Conservation (phyloP, 1,140 invertebrate species). For the Arctopsyche grandis region DNA sequence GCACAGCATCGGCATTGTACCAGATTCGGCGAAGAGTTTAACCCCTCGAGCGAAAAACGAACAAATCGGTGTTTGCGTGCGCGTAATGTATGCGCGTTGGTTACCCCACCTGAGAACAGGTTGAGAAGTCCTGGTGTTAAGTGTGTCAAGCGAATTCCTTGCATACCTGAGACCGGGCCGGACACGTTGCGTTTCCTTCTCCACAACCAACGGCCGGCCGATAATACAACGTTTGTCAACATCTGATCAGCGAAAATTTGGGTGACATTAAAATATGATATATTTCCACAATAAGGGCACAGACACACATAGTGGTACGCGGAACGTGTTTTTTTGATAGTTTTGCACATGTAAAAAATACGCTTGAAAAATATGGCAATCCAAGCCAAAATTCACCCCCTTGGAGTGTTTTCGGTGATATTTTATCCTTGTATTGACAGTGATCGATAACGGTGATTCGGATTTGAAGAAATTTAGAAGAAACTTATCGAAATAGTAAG, state of each 20-base stretch:
- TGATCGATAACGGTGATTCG: too few species aligned
- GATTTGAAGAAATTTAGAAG: too few species aligned
- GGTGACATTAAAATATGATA: background rate
- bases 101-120: background rate
- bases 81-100: background rate
- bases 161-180: conserved; percentile 26
- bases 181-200: conserved; percentile 41
- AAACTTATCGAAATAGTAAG: too few species aligned
- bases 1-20: background rate
- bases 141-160: conserved; percentile 44
- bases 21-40: background rate
- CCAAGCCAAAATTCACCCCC: too few species aligned
- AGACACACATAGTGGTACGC: too few species aligned
- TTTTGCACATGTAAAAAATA: too few species aligned
- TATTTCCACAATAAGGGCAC: too few species aligned
- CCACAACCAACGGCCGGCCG: background rate
- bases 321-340: too few species aligned
- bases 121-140: conserved; percentile 38
- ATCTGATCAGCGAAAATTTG: background rate
- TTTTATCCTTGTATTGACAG: too few species aligned
- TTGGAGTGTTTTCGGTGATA: too few species aligned
- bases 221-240: too few species aligned
- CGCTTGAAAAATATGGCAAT: too few species aligned
- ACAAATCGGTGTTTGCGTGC: background rate
- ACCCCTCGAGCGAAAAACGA: background rate